Evolutionary conservation across 1,140 invertebrate species (phyloP).

Genomic region (Littorina saxatilis): DNA sequence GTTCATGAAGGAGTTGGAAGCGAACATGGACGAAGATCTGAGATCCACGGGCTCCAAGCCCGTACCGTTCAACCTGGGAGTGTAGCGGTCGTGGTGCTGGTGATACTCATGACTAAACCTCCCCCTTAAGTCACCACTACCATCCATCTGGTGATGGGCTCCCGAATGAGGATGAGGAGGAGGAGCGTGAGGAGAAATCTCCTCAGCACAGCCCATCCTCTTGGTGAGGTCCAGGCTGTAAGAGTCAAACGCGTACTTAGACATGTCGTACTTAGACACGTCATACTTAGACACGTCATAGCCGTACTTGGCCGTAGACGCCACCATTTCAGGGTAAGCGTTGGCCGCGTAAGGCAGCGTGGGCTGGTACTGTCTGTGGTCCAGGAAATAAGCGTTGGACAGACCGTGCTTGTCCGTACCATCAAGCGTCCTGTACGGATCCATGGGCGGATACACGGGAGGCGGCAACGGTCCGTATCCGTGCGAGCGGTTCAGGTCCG

Average conservation of each 20-base stretch:
- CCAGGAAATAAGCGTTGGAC: constrained; percentile 71
- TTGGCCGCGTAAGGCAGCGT: constrained; percentile 65
- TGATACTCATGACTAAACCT: constrained; percentile 15
- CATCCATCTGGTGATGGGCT: constrained; percentile 39
- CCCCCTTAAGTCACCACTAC: background rate
- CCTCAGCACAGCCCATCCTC: constrained; percentile 68
- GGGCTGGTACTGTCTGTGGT: constrained; percentile 71
- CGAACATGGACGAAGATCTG: constrained; percentile 63
- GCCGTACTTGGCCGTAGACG: constrained; percentile 67
- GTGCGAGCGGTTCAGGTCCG: constrained; percentile 68
- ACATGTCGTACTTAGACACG: constrained; percentile 63
- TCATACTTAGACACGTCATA: constrained; percentile 69
- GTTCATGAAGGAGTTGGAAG: constrained; percentile 53
- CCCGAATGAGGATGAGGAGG: constrained; percentile 52
- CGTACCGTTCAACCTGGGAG: constrained; percentile 56
- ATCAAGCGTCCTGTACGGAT: constrained; percentile 66
- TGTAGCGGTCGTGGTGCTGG: constrained; percentile 58
- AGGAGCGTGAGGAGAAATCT: constrained; percentile 56
- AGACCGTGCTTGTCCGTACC: constrained; percentile 67
- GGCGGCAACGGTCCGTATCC: constrained; percentile 64
- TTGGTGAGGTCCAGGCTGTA: constrained; percentile 72
- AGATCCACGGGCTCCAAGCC: constrained; percentile 66
- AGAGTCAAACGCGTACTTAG: constrained; percentile 70
- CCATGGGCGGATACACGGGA: constrained; percentile 61
- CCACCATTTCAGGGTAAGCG: constrained; percentile 68